Evolutionary conservation across 2,797 vertebrate species (phyloP).

Genomic region (Peromyscus melanophrys): DNA sequence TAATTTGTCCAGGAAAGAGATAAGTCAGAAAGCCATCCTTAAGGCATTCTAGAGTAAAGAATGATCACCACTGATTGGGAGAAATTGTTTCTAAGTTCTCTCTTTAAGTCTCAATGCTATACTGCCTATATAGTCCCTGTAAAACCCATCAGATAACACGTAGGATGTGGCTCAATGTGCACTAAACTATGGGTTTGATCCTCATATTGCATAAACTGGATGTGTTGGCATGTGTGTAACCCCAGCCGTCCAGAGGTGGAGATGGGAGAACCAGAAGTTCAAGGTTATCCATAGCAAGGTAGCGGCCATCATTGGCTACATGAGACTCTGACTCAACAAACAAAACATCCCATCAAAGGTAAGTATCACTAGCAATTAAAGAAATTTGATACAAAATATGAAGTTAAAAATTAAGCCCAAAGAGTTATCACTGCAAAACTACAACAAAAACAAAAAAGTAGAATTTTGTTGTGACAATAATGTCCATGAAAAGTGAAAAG

Average conservation of each 20-base stretch:
- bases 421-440: neutral
- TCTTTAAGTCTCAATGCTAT: neutral
- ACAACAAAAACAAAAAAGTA: neutral
- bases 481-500: neutral
- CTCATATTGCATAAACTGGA: neutral
- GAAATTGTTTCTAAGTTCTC: neutral
- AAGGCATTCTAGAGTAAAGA: constrained; percentile 30
- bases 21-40: constrained; percentile 10
- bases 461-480: neutral
- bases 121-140: constrained; percentile 28
- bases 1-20: constrained; percentile 59
- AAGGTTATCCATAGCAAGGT: neutral
- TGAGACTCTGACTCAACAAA: neutral
- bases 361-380: constrained; percentile 48
- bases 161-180: neutral
- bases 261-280: neutral
- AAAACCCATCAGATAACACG: neutral
- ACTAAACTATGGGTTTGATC: neutral
- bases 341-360: neutral
- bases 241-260: neutral
- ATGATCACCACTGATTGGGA: neutral
- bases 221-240: neutral
- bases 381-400: constrained; percentile 33
- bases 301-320: neutral
- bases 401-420: neutral